Percentiles rank a stretch among this genome's conserved stretches.
phyloP scores from a whole-genome alignment of 1,140 invertebrate species.

The Lucilia cuprina region DNA sequence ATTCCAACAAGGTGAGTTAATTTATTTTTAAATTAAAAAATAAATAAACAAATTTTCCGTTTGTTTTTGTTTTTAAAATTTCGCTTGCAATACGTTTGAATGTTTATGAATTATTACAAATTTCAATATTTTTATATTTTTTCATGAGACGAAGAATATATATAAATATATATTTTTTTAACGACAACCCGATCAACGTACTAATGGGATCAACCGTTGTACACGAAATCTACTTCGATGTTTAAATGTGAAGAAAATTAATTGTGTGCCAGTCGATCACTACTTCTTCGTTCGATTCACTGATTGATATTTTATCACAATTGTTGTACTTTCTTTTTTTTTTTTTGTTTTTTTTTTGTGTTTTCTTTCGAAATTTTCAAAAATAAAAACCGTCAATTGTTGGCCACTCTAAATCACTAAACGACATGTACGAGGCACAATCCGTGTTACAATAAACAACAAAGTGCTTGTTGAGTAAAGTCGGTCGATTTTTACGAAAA shows the following conservation, averaged over 20 bases:
- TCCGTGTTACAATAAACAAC: slow-evolving; percentile 25
- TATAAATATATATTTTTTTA: neutral
- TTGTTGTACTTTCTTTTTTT: slow-evolving; percentile 16
- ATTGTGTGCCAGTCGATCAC: slow-evolving; percentile 30
- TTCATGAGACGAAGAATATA: neutral
- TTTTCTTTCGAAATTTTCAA: slow-evolving; percentile 27
- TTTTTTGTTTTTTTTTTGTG: neutral
- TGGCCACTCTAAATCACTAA: slow-evolving; percentile 26
- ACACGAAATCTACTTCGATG: slow-evolving; percentile 12
- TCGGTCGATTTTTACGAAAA: slow-evolving; percentile 34
- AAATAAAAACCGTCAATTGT: slow-evolving; percentile 22
- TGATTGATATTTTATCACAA: slow-evolving; percentile 34
- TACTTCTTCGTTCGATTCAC: slow-evolving; percentile 30
- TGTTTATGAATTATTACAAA: neutral
- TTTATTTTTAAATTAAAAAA: neutral
- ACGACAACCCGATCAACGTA: slow-evolving; percentile 10
- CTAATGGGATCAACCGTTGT: slow-evolving; percentile 5
- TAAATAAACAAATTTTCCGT: neutral
- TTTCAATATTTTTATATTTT: neutral
- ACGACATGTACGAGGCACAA: slow-evolving; percentile 22
- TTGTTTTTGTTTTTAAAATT: neutral
- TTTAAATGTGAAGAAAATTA: slow-evolving; percentile 17
- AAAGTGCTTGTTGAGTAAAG: slow-evolving; percentile 29
- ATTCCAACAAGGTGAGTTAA: neutral
- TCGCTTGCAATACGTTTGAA: neutral